phyloP scores from a whole-genome alignment of 1,140 invertebrate species.

The Brachionus plicatilis region DNA sequence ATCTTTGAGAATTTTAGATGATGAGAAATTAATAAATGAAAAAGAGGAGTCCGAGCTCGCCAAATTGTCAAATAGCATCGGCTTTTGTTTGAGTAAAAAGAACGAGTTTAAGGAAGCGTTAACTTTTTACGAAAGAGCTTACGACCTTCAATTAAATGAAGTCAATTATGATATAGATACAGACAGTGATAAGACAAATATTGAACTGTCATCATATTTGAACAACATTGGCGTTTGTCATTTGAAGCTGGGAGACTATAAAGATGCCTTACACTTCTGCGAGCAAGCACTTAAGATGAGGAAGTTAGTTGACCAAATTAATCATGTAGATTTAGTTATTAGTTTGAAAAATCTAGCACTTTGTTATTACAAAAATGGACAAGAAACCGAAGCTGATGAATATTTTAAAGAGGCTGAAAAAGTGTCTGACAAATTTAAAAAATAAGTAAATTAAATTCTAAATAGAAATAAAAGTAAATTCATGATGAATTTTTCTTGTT shows the following conservation, averaged over 20 bases:
- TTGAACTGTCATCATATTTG: neutral
- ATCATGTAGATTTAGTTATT: neutral
- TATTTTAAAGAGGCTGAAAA: neutral
- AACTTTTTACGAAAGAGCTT: neutral
- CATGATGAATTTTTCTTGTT: no score
- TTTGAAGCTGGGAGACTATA: neutral
- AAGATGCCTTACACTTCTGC: neutral
- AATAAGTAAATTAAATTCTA: no score
- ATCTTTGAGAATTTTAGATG: neutral
- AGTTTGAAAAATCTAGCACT: neutral
- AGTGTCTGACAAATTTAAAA: neutral
- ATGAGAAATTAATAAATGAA: neutral
- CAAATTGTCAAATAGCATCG: neutral
- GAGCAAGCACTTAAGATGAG: neutral
- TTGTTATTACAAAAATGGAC: neutral
- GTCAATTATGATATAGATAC: neutral
- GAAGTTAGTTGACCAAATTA: neutral
- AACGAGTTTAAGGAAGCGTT: neutral
- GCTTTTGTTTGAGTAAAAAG: neutral
- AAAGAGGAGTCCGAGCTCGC: neutral
- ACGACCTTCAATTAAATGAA: neutral
- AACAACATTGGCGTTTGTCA: neutral
- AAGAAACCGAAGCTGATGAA: neutral
- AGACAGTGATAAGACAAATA: neutral
- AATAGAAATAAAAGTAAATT: no score